These are phyloP conservation scores for Ptilorrhoa leucosticta DNA, from an alignment of 2,113 vertebrate species.

Conservation along the genomic window DNA sequence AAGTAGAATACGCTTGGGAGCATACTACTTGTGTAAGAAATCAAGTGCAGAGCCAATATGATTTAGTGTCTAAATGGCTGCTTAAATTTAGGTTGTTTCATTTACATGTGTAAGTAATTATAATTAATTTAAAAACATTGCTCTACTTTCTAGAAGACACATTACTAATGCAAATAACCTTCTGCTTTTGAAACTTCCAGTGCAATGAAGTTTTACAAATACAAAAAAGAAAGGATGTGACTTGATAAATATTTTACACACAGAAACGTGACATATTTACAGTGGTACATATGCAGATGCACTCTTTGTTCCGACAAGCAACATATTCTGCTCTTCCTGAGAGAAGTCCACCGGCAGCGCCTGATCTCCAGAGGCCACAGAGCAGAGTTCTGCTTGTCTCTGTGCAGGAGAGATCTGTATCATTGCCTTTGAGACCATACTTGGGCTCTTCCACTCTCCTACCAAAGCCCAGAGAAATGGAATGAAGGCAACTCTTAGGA, in stretches of 20 bases:
- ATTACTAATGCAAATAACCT: slow-evolving; percentile 43
- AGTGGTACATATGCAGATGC: background rate
- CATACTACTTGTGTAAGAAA: background rate
- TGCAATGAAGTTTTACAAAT: slow-evolving; percentile 3
- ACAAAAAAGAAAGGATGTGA: background rate
- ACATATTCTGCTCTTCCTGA: background rate
- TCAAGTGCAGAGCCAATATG: background rate
- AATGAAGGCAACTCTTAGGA: background rate
- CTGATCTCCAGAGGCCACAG: background rate
- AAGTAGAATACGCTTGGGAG: background rate
- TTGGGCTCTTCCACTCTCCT: background rate
- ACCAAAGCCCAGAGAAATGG: background rate
- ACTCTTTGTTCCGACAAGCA: background rate
- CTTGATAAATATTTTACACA: slow-evolving; percentile 21
- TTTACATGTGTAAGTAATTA: slow-evolving; percentile 45
- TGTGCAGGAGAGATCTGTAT: background rate
- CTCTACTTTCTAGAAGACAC: slow-evolving; percentile 30
- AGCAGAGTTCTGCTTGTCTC: background rate
- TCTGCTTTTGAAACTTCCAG: slow-evolving; percentile 1
- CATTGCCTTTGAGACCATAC: background rate
- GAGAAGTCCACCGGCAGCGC: background rate
- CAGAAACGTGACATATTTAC: background rate
- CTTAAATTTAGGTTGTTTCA: slow-evolving; percentile 39
- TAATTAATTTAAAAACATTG: slow-evolving; percentile 49
- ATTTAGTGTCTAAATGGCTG: background rate